Conservation (phyloP, 2,113 vertebrate genomes). For the Xerus inauris region DNA sequence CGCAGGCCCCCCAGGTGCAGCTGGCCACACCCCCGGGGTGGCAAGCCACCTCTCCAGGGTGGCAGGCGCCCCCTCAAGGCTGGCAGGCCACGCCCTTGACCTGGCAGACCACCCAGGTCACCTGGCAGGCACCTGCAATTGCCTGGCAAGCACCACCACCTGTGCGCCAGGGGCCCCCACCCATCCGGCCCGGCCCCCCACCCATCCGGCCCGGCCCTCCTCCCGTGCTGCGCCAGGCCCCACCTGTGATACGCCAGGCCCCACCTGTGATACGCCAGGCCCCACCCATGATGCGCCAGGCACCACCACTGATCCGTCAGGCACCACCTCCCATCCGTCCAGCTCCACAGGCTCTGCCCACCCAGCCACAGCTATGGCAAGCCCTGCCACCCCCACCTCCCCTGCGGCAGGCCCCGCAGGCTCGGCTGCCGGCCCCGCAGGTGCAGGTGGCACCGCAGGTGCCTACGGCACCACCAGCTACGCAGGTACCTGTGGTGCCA, state of each 20-base stretch:
- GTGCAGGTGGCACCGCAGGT: not conserved
- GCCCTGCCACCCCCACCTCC: slow-evolving; percentile 73
- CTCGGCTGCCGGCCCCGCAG: slow-evolving; percentile 61
- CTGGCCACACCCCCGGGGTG: slow-evolving; percentile 66
- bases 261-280: not conserved
- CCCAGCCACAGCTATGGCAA: slow-evolving; percentile 68
- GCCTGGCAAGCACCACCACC: slow-evolving; percentile 64
- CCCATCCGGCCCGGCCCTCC: slow-evolving; percentile 62
- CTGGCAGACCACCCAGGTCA: slow-evolving; percentile 74
- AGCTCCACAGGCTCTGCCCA: slow-evolving; percentile 27
- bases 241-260: slow-evolving; percentile 31
- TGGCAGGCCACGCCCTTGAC: slow-evolving; percentile 68
- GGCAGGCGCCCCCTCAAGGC: slow-evolving; percentile 59
- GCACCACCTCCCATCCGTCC: slow-evolving; percentile 45
- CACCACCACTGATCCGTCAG: slow-evolving; percentile 67
- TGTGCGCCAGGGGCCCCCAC: not conserved
- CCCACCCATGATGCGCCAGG: slow-evolving; percentile 49
- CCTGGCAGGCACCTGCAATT: slow-evolving; percentile 67
- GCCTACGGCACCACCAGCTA: not conserved
- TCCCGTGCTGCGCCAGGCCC: not conserved
- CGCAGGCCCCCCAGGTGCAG: slow-evolving; percentile 42
- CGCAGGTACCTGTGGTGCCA: slow-evolving; percentile 16
- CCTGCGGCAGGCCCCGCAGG: slow-evolving; percentile 71
- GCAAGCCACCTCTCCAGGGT: slow-evolving; percentile 59
- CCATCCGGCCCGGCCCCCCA: slow-evolving; percentile 30